These are phyloP conservation scores for Drosophila pruinosa DNA, from an alignment of 1,140 invertebrate genomes.

Conservation along the genomic window DNA sequence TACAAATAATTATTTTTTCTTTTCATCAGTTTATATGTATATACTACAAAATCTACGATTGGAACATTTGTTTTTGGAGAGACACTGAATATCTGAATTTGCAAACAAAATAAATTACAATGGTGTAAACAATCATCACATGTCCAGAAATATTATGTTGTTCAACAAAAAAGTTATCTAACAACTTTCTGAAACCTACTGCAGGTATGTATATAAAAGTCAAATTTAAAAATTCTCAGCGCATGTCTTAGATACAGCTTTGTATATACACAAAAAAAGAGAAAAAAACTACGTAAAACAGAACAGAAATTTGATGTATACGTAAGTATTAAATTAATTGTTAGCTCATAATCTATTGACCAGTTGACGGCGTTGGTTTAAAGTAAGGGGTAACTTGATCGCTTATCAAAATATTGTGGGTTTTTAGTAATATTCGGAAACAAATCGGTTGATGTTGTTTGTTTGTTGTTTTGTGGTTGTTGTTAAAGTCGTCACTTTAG, in stretches of 20 bases:
- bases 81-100: not conserved
- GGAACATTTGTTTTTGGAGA: not conserved
- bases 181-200: conserved; percentile 22
- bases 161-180: not conserved
- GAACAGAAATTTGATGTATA: conserved; percentile 30
- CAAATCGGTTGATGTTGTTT: conserved; percentile 33
- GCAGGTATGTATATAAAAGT: conserved; percentile 3
- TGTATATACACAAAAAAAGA: conserved; percentile 71
- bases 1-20: conserved; percentile 18
- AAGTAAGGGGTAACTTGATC: conserved; percentile 62
- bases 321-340: conserved; percentile 44
- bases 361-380: conserved; percentile 62
- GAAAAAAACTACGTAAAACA: conserved; percentile 58
- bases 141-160: no score
- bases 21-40: conserved; percentile 11
- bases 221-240: conserved; percentile 23
- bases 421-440: conserved; percentile 63
- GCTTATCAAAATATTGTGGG: conserved; percentile 49
- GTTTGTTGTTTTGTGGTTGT: conserved; percentile 38
- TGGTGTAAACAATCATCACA: conserved; percentile 1
- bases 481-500: conserved; percentile 71
- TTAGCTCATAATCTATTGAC: conserved; percentile 65
- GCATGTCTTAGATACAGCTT: no score
- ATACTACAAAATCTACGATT: conserved; percentile 15
- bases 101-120: not conserved